phyloP scores from a whole-genome alignment of 2,797 vertebrate genomes.

The Rachycentron canadum region DNA sequence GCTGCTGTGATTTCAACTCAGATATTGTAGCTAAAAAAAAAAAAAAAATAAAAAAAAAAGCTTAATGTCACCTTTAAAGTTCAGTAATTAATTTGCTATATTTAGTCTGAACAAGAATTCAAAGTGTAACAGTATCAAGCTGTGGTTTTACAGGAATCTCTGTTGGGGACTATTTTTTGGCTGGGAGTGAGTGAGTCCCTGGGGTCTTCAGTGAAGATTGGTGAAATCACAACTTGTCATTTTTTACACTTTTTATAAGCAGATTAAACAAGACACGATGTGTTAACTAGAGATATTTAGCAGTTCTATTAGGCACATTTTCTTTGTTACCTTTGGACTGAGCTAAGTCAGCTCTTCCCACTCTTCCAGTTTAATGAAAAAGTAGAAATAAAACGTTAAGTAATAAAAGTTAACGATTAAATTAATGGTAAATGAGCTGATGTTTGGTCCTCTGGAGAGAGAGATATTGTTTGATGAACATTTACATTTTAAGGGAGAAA shows the following conservation, averaged over 20 bases:
- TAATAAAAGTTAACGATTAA: neutral
- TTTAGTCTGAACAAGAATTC: neutral
- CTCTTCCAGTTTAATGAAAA: too few relatives aligned
- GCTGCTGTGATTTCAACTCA: too few relatives aligned
- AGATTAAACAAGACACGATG: neutral
- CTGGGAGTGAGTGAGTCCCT: neutral
- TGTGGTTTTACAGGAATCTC: neutral
- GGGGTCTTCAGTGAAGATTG: neutral
- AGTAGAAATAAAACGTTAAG: too few relatives aligned
- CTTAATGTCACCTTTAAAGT: neutral
- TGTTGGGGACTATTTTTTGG: neutral
- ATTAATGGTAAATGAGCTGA: constrained; percentile 10
- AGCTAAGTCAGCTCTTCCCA: neutral
- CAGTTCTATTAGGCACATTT: neutral
- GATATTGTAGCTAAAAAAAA: too few relatives aligned
- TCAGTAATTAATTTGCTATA: neutral
- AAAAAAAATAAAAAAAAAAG: too few relatives aligned
- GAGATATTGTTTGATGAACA: neutral
- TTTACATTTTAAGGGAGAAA: neutral
- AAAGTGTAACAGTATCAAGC: neutral
- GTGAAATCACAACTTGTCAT: neutral
- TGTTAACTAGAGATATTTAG: neutral
- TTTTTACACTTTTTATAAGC: neutral
- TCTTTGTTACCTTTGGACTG: neutral
- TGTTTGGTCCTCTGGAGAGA: constrained; percentile 2